A percentile compares a stretch with the other conserved stretches of the same genome.
phyloP scores from a whole-genome alignment of 2,797 vertebrate species.

The Bradypus variegatus region DNA sequence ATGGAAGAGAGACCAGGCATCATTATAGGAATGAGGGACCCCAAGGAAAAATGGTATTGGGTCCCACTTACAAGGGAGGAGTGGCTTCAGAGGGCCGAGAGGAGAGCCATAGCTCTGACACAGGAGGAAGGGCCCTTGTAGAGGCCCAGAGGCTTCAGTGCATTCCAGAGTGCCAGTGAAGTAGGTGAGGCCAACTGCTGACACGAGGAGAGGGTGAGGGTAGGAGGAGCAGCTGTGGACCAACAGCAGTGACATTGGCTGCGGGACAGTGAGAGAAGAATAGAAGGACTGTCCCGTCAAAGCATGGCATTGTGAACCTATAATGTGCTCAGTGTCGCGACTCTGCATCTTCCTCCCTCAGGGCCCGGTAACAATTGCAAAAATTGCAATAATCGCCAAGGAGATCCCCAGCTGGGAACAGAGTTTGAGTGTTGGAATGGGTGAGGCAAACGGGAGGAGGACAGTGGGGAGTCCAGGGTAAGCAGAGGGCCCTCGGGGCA shows the following conservation, averaged over 20 bases:
- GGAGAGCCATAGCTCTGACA: too few relatives aligned
- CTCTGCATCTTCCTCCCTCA: not conserved
- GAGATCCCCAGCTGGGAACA: not conserved
- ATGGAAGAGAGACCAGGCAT: not conserved
- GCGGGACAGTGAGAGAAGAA: not conserved
- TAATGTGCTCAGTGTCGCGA: not conserved
- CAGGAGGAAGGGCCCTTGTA: not conserved
- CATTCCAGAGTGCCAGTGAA: not conserved
- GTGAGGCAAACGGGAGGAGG: not conserved
- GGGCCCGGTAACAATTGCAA: not conserved
- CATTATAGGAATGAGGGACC: not conserved
- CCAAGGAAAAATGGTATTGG: not conserved
- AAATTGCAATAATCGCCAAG: too few relatives aligned
- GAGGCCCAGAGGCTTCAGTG: not conserved
- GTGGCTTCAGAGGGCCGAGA: not conserved
- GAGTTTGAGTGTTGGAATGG: not conserved
- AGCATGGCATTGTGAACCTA: fast-evolving
- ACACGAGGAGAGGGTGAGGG: fast-evolving
- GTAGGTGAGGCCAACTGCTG: not conserved
- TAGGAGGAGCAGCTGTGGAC: not conserved
- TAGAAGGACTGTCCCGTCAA: not conserved
- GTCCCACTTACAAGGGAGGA: not conserved
- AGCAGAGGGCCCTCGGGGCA: not conserved
- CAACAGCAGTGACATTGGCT: not conserved
- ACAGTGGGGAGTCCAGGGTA: too few relatives aligned